A percentile compares a stretch with the other conserved stretches of the same genome.
These are phyloP conservation scores for Eumaeus atala DNA, from an alignment of 1,140 invertebrate genomes.

Conservation along the genomic window DNA sequence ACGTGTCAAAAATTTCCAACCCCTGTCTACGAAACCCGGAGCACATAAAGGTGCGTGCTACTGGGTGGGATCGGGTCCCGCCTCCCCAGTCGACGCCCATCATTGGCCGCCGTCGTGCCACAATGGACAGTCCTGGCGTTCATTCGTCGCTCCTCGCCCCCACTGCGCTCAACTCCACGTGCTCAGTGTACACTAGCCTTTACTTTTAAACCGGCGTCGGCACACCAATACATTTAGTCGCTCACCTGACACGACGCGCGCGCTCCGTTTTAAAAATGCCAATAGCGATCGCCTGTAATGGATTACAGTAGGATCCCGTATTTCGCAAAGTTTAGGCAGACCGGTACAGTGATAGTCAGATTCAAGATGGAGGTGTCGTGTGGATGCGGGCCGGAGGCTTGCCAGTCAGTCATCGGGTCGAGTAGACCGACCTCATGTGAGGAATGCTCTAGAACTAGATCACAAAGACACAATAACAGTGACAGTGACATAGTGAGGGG, in stretches of 20 bases:
- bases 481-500: constrained; percentile 60
- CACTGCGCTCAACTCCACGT: constrained; percentile 44
- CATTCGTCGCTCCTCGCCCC: constrained; percentile 45
- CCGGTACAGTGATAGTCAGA: constrained; percentile 59
- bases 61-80: constrained; percentile 44
- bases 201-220: constrained; percentile 54
- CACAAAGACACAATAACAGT: constrained; percentile 63
- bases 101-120: constrained; percentile 38
- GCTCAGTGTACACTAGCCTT: constrained; percentile 47
- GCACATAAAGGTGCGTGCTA: constrained; percentile 36
- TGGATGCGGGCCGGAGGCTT: constrained; percentile 31
- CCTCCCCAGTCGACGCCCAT: constrained; percentile 39
- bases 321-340: constrained; percentile 48
- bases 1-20: constrained; percentile 34
- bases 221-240: constrained; percentile 64
- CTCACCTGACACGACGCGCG: constrained; percentile 55
- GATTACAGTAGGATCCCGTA: constrained; percentile 50
- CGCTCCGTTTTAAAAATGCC: constrained; percentile 58
- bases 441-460: constrained; percentile 60
- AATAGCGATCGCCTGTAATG: constrained; percentile 51
- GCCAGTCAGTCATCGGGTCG: constrained; percentile 27
- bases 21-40: constrained; percentile 37
- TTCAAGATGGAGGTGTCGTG: constrained; percentile 59
- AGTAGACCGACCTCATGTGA: constrained; percentile 48
- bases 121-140: constrained; percentile 37